Percentiles rank a stretch among this genome's conserved stretches.
Conservation (phyloP, 2,113 vertebrate species). For the Pardalotus punctatus region DNA sequence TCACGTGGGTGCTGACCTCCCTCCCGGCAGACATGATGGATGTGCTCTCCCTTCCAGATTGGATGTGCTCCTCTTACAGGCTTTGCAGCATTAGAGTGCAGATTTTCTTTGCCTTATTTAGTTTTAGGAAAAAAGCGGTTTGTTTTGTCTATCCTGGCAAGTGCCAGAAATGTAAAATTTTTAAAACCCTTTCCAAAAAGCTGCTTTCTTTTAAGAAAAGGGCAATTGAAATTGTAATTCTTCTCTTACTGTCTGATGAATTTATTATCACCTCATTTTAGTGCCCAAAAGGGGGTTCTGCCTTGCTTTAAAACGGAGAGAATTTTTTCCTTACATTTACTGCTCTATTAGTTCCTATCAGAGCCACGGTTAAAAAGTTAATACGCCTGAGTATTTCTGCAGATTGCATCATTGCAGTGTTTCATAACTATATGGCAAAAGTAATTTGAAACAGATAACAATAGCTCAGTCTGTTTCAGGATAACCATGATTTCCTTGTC, state of each 20-base stretch:
- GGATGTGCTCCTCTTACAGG: background rate
- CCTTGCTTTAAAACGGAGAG: background rate
- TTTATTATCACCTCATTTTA: background rate
- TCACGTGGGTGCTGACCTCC: background rate
- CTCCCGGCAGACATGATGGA: background rate
- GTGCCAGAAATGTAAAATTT: constrained; percentile 8
- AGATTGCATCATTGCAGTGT: constrained; percentile 63
- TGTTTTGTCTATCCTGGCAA: constrained; percentile 31
- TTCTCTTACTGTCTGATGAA: background rate
- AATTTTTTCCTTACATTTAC: background rate
- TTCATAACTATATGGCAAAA: constrained; percentile 49
- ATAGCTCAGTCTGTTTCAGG: constrained; percentile 44
- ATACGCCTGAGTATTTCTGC: constrained; percentile 30
- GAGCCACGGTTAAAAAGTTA: background rate
- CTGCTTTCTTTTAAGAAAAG: background rate
- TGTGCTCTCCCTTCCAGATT: background rate
- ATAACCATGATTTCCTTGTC: constrained; percentile 42
- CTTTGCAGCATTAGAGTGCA: constrained; percentile 9
- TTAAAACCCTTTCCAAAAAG: background rate
- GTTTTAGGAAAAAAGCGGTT: background rate
- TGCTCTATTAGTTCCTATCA: constrained; percentile 25
- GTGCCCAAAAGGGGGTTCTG: background rate
- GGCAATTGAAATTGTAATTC: background rate
- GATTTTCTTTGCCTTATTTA: constrained; percentile 52
- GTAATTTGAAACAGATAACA: constrained; percentile 60